phyloP scores from a whole-genome alignment of 2,888 invertebrate species.

The Hartigia nigra region DNA sequence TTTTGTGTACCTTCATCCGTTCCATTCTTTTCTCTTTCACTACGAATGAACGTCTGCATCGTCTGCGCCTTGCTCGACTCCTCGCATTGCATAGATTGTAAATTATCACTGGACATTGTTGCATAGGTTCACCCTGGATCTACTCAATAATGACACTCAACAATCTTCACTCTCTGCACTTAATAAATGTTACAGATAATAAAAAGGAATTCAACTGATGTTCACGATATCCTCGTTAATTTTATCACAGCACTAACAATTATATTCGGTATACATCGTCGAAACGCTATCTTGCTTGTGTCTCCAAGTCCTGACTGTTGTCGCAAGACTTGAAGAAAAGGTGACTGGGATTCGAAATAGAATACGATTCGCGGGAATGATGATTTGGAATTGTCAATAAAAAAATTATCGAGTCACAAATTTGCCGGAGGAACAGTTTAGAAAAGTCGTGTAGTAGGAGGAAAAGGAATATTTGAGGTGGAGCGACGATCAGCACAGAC shows the following conservation, averaged over 20 bases:
- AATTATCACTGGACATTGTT: slow-evolving; percentile 32
- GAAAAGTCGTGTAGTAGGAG: background rate
- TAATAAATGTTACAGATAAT: background rate
- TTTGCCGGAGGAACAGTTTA: background rate
- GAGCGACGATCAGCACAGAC: slow-evolving; percentile 1
- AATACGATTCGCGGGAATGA: background rate
- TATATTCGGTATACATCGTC: background rate
- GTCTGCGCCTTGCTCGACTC: background rate
- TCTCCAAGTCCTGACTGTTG: background rate
- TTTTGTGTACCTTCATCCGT: background rate
- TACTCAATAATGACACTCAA: slow-evolving; percentile 6
- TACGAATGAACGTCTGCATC: background rate
- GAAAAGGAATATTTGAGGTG: background rate
- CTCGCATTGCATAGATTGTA: slow-evolving; percentile 3
- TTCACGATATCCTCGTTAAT: background rate
- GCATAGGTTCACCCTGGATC: background rate
- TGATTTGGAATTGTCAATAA: slow-evolving; percentile 6
- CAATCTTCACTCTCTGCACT: background rate
- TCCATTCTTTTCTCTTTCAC: slow-evolving; percentile 1
- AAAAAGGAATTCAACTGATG: background rate
- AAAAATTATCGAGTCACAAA: background rate
- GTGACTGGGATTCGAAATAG: background rate
- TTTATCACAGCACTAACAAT: background rate
- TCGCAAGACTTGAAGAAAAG: background rate
- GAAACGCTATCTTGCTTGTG: background rate